Conservation (phyloP, 2,113 vertebrate genomes). For the Catagonus wagneri region DNA sequence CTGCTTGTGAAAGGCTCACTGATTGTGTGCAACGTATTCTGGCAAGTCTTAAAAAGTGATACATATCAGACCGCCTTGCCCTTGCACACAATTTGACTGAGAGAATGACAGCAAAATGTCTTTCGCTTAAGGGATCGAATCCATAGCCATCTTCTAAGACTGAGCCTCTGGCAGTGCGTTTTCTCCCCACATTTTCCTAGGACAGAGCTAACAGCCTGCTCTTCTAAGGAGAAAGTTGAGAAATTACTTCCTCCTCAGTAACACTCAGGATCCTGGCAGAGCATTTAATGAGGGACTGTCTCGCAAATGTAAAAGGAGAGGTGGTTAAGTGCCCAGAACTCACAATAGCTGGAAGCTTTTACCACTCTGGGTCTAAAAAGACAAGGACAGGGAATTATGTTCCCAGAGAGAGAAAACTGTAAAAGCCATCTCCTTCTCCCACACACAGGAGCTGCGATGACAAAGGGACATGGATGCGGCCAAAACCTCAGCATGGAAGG, state of each 20-base stretch:
- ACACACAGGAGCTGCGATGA: neutral
- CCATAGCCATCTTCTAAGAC: neutral
- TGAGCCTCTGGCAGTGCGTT: neutral
- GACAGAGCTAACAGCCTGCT: neutral
- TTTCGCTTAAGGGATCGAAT: rapidly evolving
- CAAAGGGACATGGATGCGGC: neutral
- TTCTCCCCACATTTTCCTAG: neutral
- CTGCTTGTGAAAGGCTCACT: neutral
- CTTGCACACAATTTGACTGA: neutral
- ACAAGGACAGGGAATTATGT: neutral
- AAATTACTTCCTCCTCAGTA: neutral
- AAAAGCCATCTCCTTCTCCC: neutral
- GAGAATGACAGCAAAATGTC: neutral
- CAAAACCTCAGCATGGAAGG: neutral
- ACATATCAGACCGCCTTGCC: neutral
- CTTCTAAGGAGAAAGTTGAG: neutral
- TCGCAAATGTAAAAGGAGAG: neutral
- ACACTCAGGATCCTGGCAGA: neutral
- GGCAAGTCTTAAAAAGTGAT: neutral
- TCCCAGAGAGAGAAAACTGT: neutral
- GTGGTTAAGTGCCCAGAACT: neutral
- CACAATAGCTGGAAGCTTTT: neutral
- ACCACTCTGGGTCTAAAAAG: neutral
- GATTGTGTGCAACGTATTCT: neutral
- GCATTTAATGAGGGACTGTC: neutral